These are phyloP conservation scores for Albula glossodonta DNA, from an alignment of 2,113 vertebrate genomes.

Conservation along the genomic window DNA sequence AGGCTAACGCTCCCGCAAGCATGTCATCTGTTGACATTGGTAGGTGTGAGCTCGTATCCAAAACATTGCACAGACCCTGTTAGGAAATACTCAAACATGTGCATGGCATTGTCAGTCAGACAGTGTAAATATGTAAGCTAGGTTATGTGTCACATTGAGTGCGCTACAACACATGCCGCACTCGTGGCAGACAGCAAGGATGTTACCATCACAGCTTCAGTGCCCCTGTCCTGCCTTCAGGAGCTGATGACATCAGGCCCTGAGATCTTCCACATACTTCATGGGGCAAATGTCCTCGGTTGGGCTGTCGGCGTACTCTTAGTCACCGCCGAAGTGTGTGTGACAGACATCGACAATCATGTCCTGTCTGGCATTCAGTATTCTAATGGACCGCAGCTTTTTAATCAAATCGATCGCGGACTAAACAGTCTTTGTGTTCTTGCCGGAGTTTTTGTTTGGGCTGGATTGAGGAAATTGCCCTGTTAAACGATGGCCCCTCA, in stretches of 20 bases:
- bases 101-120: neutral
- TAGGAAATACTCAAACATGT: neutral
- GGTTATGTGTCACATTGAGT: neutral
- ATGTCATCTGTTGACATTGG: neutral
- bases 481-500: neutral
- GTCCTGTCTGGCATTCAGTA: neutral
- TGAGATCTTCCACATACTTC: neutral
- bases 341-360: neutral
- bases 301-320: too few relatives aligned
- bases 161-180: neutral
- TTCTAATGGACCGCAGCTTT: neutral
- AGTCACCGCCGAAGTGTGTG: neutral
- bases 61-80: neutral
- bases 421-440: neutral
- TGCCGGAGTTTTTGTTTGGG: neutral
- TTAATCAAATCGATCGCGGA: neutral
- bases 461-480: neutral
- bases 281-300: neutral
- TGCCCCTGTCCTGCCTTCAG: too few relatives aligned
- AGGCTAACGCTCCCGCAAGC: neutral
- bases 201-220: neutral
- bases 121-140: neutral
- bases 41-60: neutral
- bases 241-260: neutral
- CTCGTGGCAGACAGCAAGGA: neutral